Base-by-base conservation (phyloP, 2,113 vertebrate species). In the Ranitomeya imitator region DNA sequence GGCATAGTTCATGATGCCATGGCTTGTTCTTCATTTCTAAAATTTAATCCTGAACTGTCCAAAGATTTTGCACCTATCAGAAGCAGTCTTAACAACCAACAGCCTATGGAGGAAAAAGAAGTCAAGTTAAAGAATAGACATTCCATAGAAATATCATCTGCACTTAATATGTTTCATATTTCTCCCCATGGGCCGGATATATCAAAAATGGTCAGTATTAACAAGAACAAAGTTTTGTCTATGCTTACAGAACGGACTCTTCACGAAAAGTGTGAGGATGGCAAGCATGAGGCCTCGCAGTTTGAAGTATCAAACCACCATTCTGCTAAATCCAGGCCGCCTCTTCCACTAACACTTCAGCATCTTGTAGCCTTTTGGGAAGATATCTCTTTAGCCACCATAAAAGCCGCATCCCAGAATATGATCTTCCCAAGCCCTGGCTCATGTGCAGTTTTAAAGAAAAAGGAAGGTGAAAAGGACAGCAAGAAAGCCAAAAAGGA, bases 371-470 rank as follows among this genome's bases (percentile, higher is more conserved):
- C 98, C 55, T 99, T 99, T 93, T 99, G 98, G 98, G 98, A 99
- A 91, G 98, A 99, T 90, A 99, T 99, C 89, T 99, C 98, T 85
- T 93, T 99, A 95, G 98, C 98, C 61, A 99, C 98, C 57, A 99
- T 99, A 92, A 99, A 99, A 93, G 98, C 98, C 21, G 98, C 98
- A 74, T 99, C 98, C 69, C 98, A 99, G 92, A 99, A 99, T 91
- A 99, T 99, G 98, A 99, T 99, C 90, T 99, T 99, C 91, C 98
- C 98, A 87, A 99, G 98, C 91, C 98, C 98, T 0, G 98, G 98
- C 16, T 99, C 98, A 81, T 99, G 98, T 65, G 98, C 98, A 21
- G 97, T 99, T 21, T 92, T 99, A 60, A 99, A 99, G 90, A 99
- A 98, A 93, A 99, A 99, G 90, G 98, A 99, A 57, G 96, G 95